These are phyloP conservation scores for Baccha elongata DNA, from an alignment of 2,888 invertebrate species.

Conservation along the genomic window DNA sequence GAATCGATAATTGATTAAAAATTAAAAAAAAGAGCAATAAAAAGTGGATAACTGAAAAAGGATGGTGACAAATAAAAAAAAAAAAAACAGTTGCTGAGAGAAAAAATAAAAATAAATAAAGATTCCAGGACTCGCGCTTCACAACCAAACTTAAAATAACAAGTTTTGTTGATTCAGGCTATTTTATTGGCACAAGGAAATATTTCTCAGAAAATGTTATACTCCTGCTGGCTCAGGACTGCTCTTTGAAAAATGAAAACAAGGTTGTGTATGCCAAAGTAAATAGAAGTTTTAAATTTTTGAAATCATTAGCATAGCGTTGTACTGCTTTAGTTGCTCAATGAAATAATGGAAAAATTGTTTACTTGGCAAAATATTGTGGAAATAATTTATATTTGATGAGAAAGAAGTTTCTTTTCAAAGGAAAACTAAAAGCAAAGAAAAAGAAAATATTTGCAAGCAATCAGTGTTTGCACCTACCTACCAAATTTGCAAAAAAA, in stretches of 20 bases:
- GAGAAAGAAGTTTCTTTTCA: neutral
- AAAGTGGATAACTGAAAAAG: neutral
- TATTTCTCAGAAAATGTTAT: neutral
- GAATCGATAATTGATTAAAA: conserved; percentile 60
- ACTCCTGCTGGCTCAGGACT: neutral
- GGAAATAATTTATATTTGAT: neutral
- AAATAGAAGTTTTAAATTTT: conserved; percentile 11
- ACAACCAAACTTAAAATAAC: neutral
- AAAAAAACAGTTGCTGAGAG: neutral
- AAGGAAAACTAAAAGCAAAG: too few relatives aligned
- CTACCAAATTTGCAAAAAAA: too few relatives aligned
- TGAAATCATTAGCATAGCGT: neutral
- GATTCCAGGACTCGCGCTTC: neutral
- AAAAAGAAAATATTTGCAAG: too few relatives aligned
- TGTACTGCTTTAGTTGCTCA: neutral
- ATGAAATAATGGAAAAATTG: neutral
- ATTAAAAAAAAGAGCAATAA: conserved; percentile 5
- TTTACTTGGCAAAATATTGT: neutral
- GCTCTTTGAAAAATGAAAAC: neutral
- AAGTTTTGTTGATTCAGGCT: neutral
- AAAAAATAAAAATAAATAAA: conserved; percentile 1
- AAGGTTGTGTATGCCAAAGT: neutral
- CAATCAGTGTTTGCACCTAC: too few relatives aligned
- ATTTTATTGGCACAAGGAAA: conserved; percentile 7
- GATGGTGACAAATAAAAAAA: neutral